phyloP scores from a whole-genome alignment of 2,113 vertebrate species.

The Aspidoscelis tigris region DNA sequence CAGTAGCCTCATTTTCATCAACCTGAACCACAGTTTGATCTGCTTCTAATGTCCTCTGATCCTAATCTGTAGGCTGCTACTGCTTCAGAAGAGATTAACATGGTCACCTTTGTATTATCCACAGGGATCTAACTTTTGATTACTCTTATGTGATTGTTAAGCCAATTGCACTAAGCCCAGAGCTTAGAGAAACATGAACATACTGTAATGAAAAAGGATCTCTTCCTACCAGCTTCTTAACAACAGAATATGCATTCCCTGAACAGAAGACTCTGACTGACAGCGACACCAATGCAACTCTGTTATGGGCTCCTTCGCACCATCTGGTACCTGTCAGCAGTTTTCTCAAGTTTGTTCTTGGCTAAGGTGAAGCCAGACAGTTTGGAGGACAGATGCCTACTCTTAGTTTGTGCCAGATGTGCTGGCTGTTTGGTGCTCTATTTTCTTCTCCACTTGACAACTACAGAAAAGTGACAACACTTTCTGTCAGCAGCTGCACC shows the following conservation, averaged over 20 bases:
- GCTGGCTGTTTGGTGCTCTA: slow-evolving; percentile 48
- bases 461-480: slow-evolving; percentile 47
- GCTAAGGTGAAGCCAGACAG: slow-evolving; percentile 28
- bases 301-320: slow-evolving; percentile 31
- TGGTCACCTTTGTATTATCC: neutral
- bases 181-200: slow-evolving; percentile 5
- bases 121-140: slow-evolving; percentile 12
- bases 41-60: no score
- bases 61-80: neutral
- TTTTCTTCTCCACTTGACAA: slow-evolving; percentile 58
- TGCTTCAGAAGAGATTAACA: slow-evolving; percentile 10
- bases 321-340: slow-evolving; percentile 60
- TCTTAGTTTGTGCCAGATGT: slow-evolving; percentile 57
- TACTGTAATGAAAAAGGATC: slow-evolving; percentile 13
- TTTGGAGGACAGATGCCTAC: slow-evolving; percentile 45
- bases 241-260: neutral
- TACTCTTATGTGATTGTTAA: slow-evolving; percentile 9
- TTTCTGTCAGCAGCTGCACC: slow-evolving; percentile 48
- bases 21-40: no score
- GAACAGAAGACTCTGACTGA: slow-evolving; percentile 26
- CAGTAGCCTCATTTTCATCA: no score
- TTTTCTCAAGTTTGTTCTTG: slow-evolving; percentile 48
- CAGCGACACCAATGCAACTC: slow-evolving; percentile 13
- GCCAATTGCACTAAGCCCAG: slow-evolving; percentile 6
- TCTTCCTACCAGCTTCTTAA: neutral